Conservation (phyloP, 2,113 vertebrate species). For the Amphilophus citrinellus region DNA sequence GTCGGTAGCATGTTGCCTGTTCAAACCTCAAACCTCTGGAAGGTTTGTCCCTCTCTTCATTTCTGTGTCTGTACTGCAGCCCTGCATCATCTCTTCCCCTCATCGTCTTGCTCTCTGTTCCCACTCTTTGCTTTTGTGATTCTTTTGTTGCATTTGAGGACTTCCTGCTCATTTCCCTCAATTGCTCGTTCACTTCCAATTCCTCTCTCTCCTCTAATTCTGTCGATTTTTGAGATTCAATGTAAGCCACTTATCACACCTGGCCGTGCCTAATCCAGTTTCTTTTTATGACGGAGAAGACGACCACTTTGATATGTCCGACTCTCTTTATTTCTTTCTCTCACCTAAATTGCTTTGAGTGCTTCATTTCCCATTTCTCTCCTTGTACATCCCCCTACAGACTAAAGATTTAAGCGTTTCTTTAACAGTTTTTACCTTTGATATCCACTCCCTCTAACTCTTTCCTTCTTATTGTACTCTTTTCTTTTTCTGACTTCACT, state of each 20-base stretch:
- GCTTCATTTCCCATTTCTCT: constrained; percentile 46
- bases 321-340: constrained; percentile 44
- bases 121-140: constrained; percentile 6
- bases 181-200: constrained; percentile 20
- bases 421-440: constrained; percentile 36
- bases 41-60: background rate
- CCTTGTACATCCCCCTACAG: constrained; percentile 3
- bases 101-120: background rate
- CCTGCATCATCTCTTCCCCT: background rate
- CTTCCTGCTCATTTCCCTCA: constrained; percentile 15
- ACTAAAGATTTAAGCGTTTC: constrained; percentile 36
- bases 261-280: constrained; percentile 26
- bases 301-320: constrained; percentile 42
- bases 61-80: background rate
- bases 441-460: constrained; percentile 18
- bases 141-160: constrained; percentile 26
- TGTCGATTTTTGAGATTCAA: constrained; percentile 34
- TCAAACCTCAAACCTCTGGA: constrained; percentile 5
- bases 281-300: constrained; percentile 29
- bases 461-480: constrained; percentile 6
- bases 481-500: constrained; percentile 20
- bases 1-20: background rate
- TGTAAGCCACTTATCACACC: constrained; percentile 46
- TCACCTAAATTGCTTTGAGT: constrained; percentile 60
- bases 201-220: constrained; percentile 9